Base-by-base conservation (phyloP, 1,140 invertebrate species). In the Telenomus remus region DNA sequence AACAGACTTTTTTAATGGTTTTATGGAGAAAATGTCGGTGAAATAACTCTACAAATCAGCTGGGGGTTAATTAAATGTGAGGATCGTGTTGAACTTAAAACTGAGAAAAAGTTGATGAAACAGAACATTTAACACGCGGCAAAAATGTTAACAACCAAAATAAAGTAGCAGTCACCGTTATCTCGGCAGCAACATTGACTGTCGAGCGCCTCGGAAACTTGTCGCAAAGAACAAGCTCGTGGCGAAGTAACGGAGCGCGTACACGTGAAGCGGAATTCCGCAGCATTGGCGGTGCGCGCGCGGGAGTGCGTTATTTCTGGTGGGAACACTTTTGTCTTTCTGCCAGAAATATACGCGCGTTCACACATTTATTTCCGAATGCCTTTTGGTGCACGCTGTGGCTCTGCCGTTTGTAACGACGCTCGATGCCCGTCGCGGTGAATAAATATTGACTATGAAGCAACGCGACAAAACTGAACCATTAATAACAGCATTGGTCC, bases 371-470 rank as follows among this genome's bases (percentile, higher is more conserved):
- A 83, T 84, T 79, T 78, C 63, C 78, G 48, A 69, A 66, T 61
- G 19, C 19, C 19, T 39, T 70, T 50, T 49, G 61, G 53, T 16
- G 46, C 12, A 13, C 12, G 12, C 3, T 14, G 13, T 43, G 3
- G 51, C 19, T 59, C 42, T 37, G 16, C 60, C 35, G 72, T 72
- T 80, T 73, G 80, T 73, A 76, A 76, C 76, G 53, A 47, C 74
- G 78, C 50, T 3, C 70, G 73, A 79, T 63, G 72, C 71, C 61
- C 61, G 51, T 49, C 59, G 49, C 65, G 61, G 76, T 81, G 79
- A 83, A 84, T 84, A 85, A 85, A 85, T 84, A 84, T 84, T 84
- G 81, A 81, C 81, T 59, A 73, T 79, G 55, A 78, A 77, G 75
- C 71, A 56, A 77, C 74, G 80, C 74, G 82, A 79, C 80, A 83